These are phyloP conservation scores for Morelia viridis DNA, from an alignment of 2,797 vertebrate genomes.

Conservation along the genomic window DNA sequence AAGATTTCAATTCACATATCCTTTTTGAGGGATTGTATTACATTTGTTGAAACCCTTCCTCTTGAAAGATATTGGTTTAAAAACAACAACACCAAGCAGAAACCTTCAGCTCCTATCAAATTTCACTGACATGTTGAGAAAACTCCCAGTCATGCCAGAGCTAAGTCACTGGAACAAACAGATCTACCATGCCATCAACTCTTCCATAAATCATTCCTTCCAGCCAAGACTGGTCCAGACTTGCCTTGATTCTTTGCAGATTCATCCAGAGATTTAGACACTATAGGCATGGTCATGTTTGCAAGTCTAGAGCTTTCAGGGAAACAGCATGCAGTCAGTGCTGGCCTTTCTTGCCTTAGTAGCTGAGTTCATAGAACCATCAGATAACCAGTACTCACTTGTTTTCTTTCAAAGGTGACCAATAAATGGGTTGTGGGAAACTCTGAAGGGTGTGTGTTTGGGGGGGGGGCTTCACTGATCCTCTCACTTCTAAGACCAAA, in stretches of 20 bases:
- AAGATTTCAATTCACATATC: background rate
- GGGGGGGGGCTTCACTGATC: background rate
- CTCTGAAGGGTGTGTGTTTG: background rate
- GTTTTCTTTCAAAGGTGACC: background rate
- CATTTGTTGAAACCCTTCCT: background rate
- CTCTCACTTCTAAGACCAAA: background rate
- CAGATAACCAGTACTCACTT: background rate
- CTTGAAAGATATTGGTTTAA: background rate
- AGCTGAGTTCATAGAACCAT: background rate
- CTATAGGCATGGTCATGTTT: background rate
- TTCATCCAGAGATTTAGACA: background rate
- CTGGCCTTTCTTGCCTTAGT: background rate
- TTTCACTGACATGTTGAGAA: background rate
- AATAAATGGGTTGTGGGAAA: background rate
- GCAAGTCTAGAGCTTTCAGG: background rate
- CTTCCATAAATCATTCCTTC: background rate
- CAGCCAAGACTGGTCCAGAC: background rate
- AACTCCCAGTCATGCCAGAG: background rate
- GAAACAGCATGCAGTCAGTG: background rate
- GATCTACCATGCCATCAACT: background rate
- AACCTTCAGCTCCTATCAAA: background rate
- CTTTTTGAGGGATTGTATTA: background rate
- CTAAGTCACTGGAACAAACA: background rate
- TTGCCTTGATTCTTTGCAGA: background rate
- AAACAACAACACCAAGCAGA: background rate